Conservation (phyloP, 2,888 invertebrate species). For the Lamellibrachia columna region DNA sequence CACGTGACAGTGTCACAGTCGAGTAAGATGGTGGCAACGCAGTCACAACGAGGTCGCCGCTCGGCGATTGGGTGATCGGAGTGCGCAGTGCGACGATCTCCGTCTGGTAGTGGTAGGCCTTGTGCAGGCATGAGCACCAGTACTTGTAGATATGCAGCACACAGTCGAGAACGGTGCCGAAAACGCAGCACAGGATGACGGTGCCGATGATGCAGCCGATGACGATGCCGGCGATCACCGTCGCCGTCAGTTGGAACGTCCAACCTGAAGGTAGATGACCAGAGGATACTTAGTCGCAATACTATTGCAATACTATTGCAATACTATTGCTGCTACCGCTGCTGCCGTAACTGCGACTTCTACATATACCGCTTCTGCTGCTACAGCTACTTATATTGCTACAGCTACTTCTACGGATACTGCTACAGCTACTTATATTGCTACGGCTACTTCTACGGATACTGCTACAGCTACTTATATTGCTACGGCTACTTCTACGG, state of each 20-base stretch:
- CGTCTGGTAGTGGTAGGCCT: conserved; percentile 25
- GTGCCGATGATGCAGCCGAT: conserved; percentile 37
- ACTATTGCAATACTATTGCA: too few relatives aligned
- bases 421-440: too few relatives aligned
- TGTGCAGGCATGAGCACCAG: conserved; percentile 39
- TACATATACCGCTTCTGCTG: too few relatives aligned
- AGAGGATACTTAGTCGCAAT: not conserved
- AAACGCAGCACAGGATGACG: conserved; percentile 38
- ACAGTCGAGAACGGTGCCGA: conserved; percentile 40
- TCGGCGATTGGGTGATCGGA: conserved; percentile 27
- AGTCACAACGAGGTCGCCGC: conserved; percentile 33
- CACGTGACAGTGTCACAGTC: conserved; percentile 28
- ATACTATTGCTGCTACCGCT: too few relatives aligned
- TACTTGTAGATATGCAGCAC: conserved; percentile 41
- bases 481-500: too few relatives aligned
- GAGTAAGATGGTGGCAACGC: conserved; percentile 39
- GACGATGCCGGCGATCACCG: conserved; percentile 35
- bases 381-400: too few relatives aligned
- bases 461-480: too few relatives aligned
- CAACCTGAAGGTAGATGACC: not conserved
- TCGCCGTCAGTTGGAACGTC: conserved; percentile 26
- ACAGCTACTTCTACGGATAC: too few relatives aligned
- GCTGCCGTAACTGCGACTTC: too few relatives aligned
- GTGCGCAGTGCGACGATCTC: conserved; percentile 26
- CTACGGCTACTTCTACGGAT: too few relatives aligned